Base-by-base conservation (phyloP, 37 sponge, comb jelly and placozoan species). In the Spongilla lacustris region DNA sequence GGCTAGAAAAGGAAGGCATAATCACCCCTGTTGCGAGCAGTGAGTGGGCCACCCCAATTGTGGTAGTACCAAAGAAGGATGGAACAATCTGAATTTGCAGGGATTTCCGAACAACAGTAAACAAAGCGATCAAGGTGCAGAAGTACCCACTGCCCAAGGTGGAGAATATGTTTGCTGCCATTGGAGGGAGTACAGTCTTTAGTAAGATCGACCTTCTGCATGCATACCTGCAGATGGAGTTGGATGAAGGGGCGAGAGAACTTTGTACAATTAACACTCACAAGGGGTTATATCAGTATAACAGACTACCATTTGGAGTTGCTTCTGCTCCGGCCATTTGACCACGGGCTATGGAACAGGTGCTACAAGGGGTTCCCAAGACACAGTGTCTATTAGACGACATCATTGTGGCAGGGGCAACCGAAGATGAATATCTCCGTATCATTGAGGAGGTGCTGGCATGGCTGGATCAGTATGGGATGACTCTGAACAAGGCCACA, bases 11-110 rank as follows among this genome's bases (percentile, higher is more conserved):
- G 9, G 72, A 48, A 74, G 92, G 88, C n/a, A 48, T 92, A 24
- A 67, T 92, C 31, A 31, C 34, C 9, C 87, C 78, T 30, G 87
- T 91, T 28, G 77, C 83, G 33, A 46, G 27, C 46, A 77, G 80
- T 12, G 75, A 76, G 27, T 92, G 92, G 92, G 92, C 88, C 21
- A 76, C 85, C n/a, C 88, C 85, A 5, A 74, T 92, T 58, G 88
- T 92, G 12, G 85, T 85, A 27, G 88, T 92, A 23, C 29, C 69
- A 24, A 91, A 91, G 58, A 67, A 78, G 36, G 73, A 92, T 78
- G 85, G 85, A 21, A 30, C 23, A 0, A 67, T 92, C 17, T 66
- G 88, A 48, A 36, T 92, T 17, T 92, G 88, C 75, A 85, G 88
- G 14, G 92, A 92, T 58, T 87, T 50, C 78, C 79, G 83, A 36